A percentile compares a stretch with the other conserved stretches of the same genome.
Conservation (phyloP, 2,888 invertebrate genomes). For the Platypus cylindrus region DNA sequence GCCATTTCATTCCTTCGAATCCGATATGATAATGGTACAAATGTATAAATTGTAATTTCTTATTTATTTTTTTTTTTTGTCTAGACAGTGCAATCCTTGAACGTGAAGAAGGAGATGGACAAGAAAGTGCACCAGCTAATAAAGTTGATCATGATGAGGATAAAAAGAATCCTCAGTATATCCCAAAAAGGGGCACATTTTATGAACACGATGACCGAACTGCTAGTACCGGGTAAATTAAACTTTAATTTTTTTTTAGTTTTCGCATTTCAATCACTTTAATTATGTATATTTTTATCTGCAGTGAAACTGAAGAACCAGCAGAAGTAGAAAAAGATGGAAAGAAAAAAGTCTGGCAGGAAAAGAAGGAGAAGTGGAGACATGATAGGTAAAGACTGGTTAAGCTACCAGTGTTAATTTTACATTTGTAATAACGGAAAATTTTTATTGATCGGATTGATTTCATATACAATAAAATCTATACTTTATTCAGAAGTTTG, state of each 20-base stretch:
- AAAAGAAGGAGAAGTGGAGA: slow-evolving; percentile 34
- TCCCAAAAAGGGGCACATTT: slow-evolving; percentile 90
- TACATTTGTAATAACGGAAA: not conserved
- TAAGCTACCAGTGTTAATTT: not conserved
- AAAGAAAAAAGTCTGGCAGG: slow-evolving; percentile 35
- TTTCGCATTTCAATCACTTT: not conserved
- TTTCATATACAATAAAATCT: not conserved
- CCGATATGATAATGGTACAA: no score
- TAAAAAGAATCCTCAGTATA: slow-evolving; percentile 91
- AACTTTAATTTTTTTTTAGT: not conserved
- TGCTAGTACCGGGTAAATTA: slow-evolving; percentile 51
- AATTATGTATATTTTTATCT: slow-evolving; percentile 1
- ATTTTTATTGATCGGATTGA: not conserved
- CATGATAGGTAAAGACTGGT: slow-evolving; percentile 41
- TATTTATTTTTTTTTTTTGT: not conserved
- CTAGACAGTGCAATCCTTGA: slow-evolving; percentile 43
- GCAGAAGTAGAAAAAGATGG: slow-evolving; percentile 30
- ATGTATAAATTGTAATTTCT: not conserved
- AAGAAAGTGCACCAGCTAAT: slow-evolving; percentile 44
- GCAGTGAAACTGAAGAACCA: slow-evolving; percentile 20
- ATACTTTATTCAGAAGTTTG: no score
- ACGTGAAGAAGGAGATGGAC: slow-evolving; percentile 58
- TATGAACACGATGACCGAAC: slow-evolving; percentile 93
- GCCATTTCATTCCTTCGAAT: no score
- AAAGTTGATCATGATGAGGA: slow-evolving; percentile 89